Conservation (phyloP, 2,797 vertebrate species). For the Halcyon smyrnensis region DNA sequence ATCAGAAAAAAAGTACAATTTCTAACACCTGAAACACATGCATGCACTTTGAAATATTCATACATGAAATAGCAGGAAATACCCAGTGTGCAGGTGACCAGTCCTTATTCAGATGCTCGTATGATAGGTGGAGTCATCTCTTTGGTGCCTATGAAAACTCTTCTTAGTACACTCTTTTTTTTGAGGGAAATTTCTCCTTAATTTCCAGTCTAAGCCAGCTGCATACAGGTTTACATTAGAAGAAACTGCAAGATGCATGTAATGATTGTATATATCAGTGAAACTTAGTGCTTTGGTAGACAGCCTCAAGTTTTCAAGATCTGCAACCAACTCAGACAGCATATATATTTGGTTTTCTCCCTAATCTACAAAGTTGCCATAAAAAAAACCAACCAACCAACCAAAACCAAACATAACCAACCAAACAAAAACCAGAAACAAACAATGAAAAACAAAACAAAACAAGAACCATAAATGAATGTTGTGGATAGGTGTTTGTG, state of each 20-base stretch:
- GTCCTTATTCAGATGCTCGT: not conserved
- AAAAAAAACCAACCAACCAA: no score
- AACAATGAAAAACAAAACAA: no score
- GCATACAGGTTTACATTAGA: not conserved
- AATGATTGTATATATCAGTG: not conserved
- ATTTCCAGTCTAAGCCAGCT: not conserved
- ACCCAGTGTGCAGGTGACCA: not conserved
- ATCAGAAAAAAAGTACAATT: not conserved
- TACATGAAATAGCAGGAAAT: not conserved
- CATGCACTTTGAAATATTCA: not conserved
- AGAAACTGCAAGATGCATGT: not conserved
- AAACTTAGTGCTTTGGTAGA: not conserved
- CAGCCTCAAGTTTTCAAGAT: not conserved
- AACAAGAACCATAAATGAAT: not conserved
- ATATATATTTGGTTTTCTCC: not conserved
- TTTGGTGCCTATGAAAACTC: not conserved
- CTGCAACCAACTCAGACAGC: not conserved
- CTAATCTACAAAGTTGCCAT: not conserved
- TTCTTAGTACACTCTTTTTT: not conserved
- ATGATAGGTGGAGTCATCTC: not conserved
- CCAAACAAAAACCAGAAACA: no score
- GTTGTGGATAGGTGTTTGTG: not conserved
- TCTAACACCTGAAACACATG: not conserved
- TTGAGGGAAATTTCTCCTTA: not conserved
- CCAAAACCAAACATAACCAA: no score